Evolutionary conservation across 2,888 invertebrate genomes (phyloP).

Genomic region (Nomada lathburiana): DNA sequence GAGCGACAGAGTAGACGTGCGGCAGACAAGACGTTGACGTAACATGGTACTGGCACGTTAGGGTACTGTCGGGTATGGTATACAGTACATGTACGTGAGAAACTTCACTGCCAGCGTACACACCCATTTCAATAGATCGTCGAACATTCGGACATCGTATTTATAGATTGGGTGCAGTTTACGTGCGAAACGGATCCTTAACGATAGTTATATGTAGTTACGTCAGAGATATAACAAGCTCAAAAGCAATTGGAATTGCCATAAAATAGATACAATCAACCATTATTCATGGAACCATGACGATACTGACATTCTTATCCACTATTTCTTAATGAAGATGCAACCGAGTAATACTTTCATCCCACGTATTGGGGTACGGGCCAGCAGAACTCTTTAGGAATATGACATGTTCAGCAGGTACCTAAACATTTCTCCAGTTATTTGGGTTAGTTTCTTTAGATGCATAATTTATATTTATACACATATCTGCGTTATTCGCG

Average conservation of each 20-base stretch:
- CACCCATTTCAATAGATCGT: conserved; percentile 55
- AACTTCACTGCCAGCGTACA: conserved; percentile 42
- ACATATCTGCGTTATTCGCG: neutral
- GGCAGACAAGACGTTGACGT: conserved; percentile 28
- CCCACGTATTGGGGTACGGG: no score
- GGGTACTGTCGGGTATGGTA: conserved; percentile 30
- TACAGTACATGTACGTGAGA: no score
- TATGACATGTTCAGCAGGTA: no score
- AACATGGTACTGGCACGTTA: conserved; percentile 11
- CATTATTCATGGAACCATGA: conserved; percentile 11
- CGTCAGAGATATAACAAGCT: conserved; percentile 16
- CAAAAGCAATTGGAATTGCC: conserved; percentile 5
- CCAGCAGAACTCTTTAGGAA: no score
- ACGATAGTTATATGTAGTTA: conserved; percentile 18
- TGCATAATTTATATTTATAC: neutral
- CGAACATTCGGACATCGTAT: conserved; percentile 36
- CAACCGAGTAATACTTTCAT: neutral
- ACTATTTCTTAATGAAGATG: neutral
- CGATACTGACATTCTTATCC: conserved; percentile 1
- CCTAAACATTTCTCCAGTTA: no score
- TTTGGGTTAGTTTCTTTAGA: no score
- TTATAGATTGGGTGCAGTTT: conserved; percentile 11
- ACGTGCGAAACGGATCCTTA: conserved; percentile 25
- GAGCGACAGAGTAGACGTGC: neutral
- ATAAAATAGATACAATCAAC: conserved; percentile 3